These are phyloP conservation scores for Malurus elegans DNA, from an alignment of 2,113 vertebrate genomes.

Conservation along the genomic window DNA sequence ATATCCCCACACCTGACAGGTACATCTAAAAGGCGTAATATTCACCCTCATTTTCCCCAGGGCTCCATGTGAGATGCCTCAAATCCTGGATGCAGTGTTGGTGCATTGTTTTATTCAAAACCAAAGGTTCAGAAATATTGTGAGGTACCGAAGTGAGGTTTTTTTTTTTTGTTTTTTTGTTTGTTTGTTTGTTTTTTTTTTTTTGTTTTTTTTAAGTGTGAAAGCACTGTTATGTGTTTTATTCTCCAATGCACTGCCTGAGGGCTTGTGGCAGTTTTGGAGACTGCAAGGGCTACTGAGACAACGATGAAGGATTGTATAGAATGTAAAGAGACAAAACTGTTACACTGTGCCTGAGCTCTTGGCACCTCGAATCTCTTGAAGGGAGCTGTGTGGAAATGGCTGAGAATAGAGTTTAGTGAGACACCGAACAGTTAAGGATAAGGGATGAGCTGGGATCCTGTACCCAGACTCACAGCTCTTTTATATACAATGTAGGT, in stretches of 20 bases:
- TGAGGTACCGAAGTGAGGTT: rapidly evolving
- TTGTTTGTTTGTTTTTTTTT: neutral
- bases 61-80: neutral
- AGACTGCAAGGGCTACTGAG: neutral
- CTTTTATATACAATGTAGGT: neutral
- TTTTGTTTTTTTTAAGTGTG: neutral
- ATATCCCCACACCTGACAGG: neutral
- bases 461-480: neutral
- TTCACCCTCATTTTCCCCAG: neutral
- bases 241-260: neutral
- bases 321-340: neutral
- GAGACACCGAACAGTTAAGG: neutral
- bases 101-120: neutral
- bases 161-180: neutral
- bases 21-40: neutral
- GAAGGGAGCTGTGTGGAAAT: neutral
- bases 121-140: neutral
- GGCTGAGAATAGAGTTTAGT: neutral
- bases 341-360: neutral
- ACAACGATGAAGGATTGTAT: neutral
- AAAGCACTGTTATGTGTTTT: neutral
- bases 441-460: neutral
- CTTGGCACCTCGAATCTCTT: neutral
- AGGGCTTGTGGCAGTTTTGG: neutral
- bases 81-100: too few relatives aligned